These are phyloP conservation scores for Scaptomyza cyrtandrae DNA, from an alignment of 2,888 invertebrate genomes.

Conservation along the genomic window DNA sequence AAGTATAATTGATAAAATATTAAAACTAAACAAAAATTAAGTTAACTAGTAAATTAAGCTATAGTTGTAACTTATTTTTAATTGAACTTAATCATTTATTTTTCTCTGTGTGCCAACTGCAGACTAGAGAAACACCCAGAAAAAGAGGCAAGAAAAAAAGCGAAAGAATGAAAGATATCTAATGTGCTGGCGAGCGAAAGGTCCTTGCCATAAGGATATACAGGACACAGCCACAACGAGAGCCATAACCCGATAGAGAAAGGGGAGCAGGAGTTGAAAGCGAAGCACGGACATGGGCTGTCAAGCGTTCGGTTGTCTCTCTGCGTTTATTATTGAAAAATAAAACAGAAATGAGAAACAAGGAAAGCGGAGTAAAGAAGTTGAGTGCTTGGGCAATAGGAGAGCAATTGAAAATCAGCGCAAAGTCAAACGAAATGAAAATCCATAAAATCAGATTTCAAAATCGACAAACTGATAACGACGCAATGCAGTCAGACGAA, in stretches of 20 bases:
- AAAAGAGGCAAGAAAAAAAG: neutral
- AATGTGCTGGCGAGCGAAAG: conserved; percentile 33
- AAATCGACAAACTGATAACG: conserved; percentile 73
- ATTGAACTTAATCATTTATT: neutral
- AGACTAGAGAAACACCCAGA: neutral
- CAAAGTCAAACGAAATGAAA: conserved; percentile 77
- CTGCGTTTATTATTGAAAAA: conserved; percentile 67
- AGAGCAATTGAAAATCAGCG: conserved; percentile 72
- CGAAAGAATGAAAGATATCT: conserved; percentile 65
- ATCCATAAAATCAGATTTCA: conserved; percentile 80
- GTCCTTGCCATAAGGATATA: conserved; percentile 27
- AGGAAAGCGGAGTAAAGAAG: conserved; percentile 5
- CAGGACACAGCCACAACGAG: conserved; percentile 18
- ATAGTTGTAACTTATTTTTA: neutral
- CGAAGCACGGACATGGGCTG: conserved; percentile 7
- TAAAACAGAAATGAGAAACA: conserved; percentile 11
- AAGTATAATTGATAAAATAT: neutral
- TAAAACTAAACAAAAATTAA: neutral
- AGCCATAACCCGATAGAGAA: conserved; percentile 4
- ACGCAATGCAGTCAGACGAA: conserved; percentile 34
- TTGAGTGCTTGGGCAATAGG: conserved; percentile 14
- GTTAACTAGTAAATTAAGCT: neutral
- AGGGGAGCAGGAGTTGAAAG: neutral
- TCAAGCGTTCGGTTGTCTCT: conserved; percentile 35
- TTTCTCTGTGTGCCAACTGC: neutral